phyloP scores from a whole-genome alignment of 2,888 invertebrate genomes.

The Erpobdella octoculata region DNA sequence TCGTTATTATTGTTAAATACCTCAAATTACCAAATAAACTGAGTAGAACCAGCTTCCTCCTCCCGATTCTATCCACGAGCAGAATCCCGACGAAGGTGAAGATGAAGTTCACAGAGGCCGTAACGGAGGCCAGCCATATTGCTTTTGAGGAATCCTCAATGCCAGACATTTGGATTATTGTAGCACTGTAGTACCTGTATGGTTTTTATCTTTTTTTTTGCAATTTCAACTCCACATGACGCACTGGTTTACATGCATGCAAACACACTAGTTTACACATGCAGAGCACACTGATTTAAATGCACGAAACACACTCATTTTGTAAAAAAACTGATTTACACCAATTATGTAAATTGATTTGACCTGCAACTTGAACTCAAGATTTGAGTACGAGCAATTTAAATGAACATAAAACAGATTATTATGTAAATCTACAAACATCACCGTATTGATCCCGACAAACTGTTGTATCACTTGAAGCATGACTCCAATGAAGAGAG shows the following conservation, averaged over 20 bases:
- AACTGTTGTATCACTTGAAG: constrained; percentile 36
- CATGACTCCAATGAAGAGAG: constrained; percentile 47
- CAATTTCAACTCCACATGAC: neutral
- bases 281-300: too few species aligned
- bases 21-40: constrained; percentile 49
- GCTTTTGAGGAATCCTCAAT: constrained; percentile 45
- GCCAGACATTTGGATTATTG: constrained; percentile 50
- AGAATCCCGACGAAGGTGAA: constrained; percentile 49
- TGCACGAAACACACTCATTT: too few species aligned
- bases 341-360: too few species aligned
- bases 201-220: neutral
- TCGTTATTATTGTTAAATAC: too few species aligned
- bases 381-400: too few species aligned
- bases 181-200: constrained; percentile 50
- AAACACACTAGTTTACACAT: neutral
- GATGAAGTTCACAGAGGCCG: constrained; percentile 48
- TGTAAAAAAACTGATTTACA: too few species aligned
- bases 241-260: neutral
- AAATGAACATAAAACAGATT: too few species aligned
- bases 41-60: constrained; percentile 45
- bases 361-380: too few species aligned
- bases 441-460: constrained; percentile 39
- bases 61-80: constrained; percentile 50
- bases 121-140: constrained; percentile 49
- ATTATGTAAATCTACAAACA: too few species aligned